Conservation (phyloP, 2,888 invertebrate species). For the Agelastica alni region DNA sequence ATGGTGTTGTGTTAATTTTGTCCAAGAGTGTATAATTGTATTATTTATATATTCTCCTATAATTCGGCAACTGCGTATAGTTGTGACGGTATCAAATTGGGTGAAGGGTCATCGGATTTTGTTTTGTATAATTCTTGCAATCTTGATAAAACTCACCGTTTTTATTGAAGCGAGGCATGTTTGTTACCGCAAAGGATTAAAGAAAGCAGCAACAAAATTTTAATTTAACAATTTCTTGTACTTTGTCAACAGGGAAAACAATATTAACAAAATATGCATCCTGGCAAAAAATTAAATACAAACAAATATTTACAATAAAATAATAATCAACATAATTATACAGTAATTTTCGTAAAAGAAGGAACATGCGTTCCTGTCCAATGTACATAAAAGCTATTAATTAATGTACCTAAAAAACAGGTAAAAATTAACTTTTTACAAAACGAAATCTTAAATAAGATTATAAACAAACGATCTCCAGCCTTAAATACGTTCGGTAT, state of each 20-base stretch:
- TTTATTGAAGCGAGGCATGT: no score
- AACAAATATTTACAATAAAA: conserved; percentile 49
- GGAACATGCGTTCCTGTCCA: conserved; percentile 26
- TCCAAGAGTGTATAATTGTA: no score
- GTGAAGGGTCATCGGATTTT: no score
- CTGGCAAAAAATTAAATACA: conserved; percentile 42
- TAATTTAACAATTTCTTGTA: conserved; percentile 49
- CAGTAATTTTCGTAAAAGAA: conserved; percentile 33
- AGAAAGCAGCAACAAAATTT: conserved; percentile 38
- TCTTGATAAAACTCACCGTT: no score
- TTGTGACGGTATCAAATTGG: no score
- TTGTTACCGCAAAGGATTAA: no score
- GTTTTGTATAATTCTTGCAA: no score
- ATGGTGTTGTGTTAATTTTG: no score
- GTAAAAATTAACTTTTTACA: conserved; percentile 36
- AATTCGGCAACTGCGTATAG: no score
- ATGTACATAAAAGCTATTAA: conserved; percentile 32
- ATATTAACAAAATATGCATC: conserved; percentile 48
- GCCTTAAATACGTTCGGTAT: background rate
- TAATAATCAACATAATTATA: conserved; percentile 37
- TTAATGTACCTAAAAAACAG: conserved; percentile 34
- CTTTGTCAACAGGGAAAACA: conserved; percentile 51
- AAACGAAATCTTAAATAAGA: conserved; percentile 35
- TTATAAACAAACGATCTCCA: conserved; percentile 22
- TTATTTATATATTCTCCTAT: no score